Base-by-base conservation (phyloP, 2,888 invertebrate genomes). In the Eupeodes latifasciatus region DNA sequence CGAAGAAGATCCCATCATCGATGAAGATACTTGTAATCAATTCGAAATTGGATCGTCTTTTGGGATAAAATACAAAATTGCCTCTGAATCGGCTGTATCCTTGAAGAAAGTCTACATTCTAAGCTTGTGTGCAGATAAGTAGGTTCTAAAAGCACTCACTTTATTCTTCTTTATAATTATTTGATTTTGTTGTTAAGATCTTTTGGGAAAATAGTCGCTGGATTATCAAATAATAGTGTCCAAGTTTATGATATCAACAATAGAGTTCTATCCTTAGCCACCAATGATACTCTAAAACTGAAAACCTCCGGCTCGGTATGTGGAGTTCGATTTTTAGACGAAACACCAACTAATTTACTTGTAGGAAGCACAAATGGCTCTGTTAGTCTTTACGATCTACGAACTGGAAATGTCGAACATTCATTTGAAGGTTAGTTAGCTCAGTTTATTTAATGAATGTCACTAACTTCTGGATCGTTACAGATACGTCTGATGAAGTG, bases 61-160 rank as follows among this genome's bases (percentile, higher is more conserved):
- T 83, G 75, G 76, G 11, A 78, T 89, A 44, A 91, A 92, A 12
- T 93, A 91, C 79, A 89, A 83, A 91, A 81, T 92, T 82, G 77
- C 89, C 2, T 91, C 92, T 51, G 95, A 96, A 93, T 94, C 94
- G 69, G 93, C 94, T 0, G 94, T 95, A 49, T 94, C 95, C 0
- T 90, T 94, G 0, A 94, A 95, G 47, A 94, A 95, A 83, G 94
- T 94, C 4, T 96, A 96, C 91, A 94, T 96, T 72, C 94, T 96
- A 62, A 94, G 95, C 79, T 91, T 96, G 88, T 94, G 94, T 90
- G 95, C 94, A 4, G 95, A 95, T 75, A 94, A 94, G 96, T 95
- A 93, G 75, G 36, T 53, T 36, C 27, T 36, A 40, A 9, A 40
- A 40, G 0, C 9, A 40, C 9, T 40, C 5, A 7, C 1, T 27